Percentiles rank a stretch among this genome's conserved stretches.
phyloP scores from a whole-genome alignment of 2,797 vertebrate species.

The Gallinago stenura region DNA sequence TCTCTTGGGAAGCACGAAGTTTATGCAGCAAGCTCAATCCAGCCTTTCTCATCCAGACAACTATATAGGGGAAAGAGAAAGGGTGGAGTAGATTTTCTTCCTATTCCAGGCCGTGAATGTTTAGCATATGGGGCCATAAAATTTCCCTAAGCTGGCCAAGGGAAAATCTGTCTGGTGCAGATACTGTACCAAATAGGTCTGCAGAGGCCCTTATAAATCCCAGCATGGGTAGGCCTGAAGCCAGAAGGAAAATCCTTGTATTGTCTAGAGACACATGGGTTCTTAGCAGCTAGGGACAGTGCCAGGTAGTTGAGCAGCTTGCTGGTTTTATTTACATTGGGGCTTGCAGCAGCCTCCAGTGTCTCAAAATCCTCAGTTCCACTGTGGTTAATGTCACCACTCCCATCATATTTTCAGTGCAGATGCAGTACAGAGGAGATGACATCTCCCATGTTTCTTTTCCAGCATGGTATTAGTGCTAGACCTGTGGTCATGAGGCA shows the following conservation, averaged over 20 bases:
- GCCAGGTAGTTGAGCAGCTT: conserved; percentile 18
- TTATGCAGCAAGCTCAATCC: background rate
- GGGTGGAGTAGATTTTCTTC: background rate
- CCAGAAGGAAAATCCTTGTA: conserved; percentile 31
- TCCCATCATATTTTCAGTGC: background rate
- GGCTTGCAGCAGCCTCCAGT: background rate
- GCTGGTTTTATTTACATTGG: background rate
- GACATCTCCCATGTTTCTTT: background rate
- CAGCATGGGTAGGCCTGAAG: background rate
- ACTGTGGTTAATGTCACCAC: background rate
- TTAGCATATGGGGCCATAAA: conserved; percentile 49
- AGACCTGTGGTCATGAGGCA: background rate
- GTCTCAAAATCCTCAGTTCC: background rate
- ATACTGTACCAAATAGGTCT: background rate
- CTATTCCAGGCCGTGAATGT: background rate
- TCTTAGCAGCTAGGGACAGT: background rate
- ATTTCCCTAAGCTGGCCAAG: background rate
- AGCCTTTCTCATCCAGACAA: background rate
- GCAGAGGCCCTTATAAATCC: background rate
- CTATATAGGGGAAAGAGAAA: background rate
- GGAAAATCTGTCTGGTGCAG: background rate
- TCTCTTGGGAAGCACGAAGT: background rate
- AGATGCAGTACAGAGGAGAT: background rate
- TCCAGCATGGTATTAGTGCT: background rate
- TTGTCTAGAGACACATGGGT: background rate